Evolutionary conservation across 1,140 invertebrate species (phyloP), one percentile per base, ranked within the genome.

Genomic region (Drosophila arawakana): DNA sequence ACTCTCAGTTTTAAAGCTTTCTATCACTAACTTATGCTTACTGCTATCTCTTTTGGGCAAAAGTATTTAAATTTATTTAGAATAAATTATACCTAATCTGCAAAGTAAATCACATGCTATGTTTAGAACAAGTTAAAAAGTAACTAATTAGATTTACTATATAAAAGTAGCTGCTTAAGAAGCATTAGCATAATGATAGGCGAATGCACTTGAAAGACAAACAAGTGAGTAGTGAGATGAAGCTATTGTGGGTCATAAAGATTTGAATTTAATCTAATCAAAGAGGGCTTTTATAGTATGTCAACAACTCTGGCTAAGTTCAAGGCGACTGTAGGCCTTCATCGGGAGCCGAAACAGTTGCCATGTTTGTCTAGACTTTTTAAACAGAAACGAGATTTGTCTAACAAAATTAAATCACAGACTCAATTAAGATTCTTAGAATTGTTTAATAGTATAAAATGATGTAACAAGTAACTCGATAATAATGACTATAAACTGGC

Each of bases 401-500:
- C 21, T 41, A 7, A 37, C 6, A 35, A 37, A 49, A 18, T n/a
- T 8, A 47, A n/a, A 59, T 43, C 30, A 30, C 11, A 10, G 10
- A 37, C 30, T 11, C 13, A 11, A 37, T 8, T 54, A 15, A 63
- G 9, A 15, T 54, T 30, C 30, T 41, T 63, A 54, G 13, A 44
- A 44, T 1, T 35, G 25, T 69, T 71, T 70, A 73, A 44, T 82
- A 10, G 43, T 11, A 71, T 68, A 34, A 72, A 60, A 63, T 81
- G 46, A 76, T 49, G 63, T 62, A 15, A 30, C 10, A 7, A 44
- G 44, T 47, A 68, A 15, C 18, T 52, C 43, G n/a, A 39, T n/a
- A 61, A 44, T n/a, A 65, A 71, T 71, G 43, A 46, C 80, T 88
- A 88, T 7, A 88, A 63, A 11, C 43, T 81, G 55, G 76, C 91